A percentile compares a stretch with the other conserved stretches of the same genome.
These are phyloP conservation scores for Chiloscyllium plagiosum DNA, from an alignment of 2,113 vertebrate species.

Conservation along the genomic window DNA sequence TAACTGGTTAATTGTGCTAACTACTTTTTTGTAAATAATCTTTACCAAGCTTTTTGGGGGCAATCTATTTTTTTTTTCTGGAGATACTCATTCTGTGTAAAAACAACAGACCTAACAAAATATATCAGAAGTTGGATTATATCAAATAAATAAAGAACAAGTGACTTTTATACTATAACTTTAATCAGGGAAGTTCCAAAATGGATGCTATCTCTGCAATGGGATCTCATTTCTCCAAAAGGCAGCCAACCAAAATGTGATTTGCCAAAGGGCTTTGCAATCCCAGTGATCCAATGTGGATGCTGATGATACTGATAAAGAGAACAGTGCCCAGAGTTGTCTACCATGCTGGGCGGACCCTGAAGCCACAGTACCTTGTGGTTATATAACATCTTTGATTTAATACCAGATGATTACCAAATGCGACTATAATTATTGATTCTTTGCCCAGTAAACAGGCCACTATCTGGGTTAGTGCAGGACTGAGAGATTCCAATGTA, in stretches of 20 bases:
- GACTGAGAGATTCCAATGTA: not conserved
- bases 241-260: not conserved
- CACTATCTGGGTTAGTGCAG: not conserved
- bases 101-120: not conserved
- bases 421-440: not conserved
- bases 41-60: not conserved
- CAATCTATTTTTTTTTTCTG: not conserved
- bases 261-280: not conserved
- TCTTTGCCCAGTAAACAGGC: not conserved
- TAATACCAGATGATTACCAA: not conserved
- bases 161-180: not conserved
- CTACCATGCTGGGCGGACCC: not conserved
- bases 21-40: not conserved
- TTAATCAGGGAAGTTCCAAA: not conserved
- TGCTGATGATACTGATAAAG: not conserved
- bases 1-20: not conserved
- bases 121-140: conserved; percentile 5
- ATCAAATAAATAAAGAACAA: not conserved
- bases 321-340: not conserved
- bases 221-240: not conserved
- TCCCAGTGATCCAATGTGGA: not conserved
- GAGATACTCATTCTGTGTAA: not conserved
- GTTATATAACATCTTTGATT: not conserved
- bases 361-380: not conserved
- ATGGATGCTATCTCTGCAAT: not conserved